Evolutionary conservation across 1,140 invertebrate species (phyloP).

Genomic region (Drosophila navojoa): DNA sequence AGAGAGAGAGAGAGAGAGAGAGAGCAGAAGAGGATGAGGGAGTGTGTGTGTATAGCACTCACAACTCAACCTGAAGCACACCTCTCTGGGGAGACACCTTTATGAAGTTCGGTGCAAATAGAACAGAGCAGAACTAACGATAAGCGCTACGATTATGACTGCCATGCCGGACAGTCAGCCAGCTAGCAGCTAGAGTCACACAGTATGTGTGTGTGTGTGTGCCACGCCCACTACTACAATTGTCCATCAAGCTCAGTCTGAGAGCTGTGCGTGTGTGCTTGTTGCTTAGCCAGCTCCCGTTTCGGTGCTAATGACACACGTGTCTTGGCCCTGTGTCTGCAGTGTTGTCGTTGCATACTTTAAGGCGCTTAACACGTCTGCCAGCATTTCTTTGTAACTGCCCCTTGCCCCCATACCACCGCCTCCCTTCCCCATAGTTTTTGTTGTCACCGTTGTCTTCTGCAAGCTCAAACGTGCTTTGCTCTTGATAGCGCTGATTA

Average conservation of each 20-base stretch:
- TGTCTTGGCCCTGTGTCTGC: conserved; percentile 13
- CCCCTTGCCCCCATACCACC: background rate
- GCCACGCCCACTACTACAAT: conserved; percentile 35
- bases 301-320: conserved; percentile 49
- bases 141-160: conserved; percentile 50
- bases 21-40: no score
- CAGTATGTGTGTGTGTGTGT: background rate
- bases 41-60: conserved; percentile 4
- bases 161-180: background rate
- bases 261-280: background rate
- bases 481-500: conserved; percentile 60
- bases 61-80: conserved; percentile 37
- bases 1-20: background rate
- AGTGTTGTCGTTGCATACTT: conserved; percentile 51
- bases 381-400: conserved; percentile 32
- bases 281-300: conserved; percentile 11
- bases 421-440: background rate
- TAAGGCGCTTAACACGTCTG: conserved; percentile 61
- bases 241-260: conserved; percentile 35
- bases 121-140: conserved; percentile 39
- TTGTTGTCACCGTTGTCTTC: conserved; percentile 27
- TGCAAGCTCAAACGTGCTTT: conserved; percentile 56
- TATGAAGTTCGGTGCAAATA: conserved; percentile 35
- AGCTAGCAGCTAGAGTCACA: background rate
- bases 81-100: conserved; percentile 45